Evolutionary conservation across 2,113 vertebrate genomes (phyloP).

Genomic region (Peucedramus taeniatus): DNA sequence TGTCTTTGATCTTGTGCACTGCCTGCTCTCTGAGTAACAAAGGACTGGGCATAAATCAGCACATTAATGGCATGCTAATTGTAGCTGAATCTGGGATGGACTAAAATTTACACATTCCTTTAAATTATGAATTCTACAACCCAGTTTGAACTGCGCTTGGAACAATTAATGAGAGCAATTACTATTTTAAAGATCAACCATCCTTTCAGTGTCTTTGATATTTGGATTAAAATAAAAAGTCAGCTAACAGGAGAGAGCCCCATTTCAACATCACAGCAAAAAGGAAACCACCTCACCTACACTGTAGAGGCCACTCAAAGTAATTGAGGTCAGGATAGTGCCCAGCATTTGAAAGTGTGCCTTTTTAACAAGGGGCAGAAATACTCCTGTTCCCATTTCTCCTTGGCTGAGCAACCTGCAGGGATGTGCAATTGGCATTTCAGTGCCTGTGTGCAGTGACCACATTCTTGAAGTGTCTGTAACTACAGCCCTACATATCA

Average conservation of each 20-base stretch:
- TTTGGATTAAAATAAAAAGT: not conserved
- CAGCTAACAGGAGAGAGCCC: not conserved
- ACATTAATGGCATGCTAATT: not conserved
- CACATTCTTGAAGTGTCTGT: not conserved
- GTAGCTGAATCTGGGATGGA: not conserved
- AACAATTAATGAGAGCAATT: not conserved
- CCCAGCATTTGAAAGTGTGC: not conserved
- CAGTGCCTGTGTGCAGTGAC: not conserved
- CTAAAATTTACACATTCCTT: not conserved
- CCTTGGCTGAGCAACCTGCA: not conserved
- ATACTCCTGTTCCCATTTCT: not conserved
- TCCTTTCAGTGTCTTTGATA: not conserved
- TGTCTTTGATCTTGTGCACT: not conserved
- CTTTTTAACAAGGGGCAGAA: not conserved
- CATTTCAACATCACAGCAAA: not conserved
- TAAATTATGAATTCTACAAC: not conserved
- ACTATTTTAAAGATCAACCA: not conserved
- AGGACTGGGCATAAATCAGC: slow-evolving; percentile 20
- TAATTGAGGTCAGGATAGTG: not conserved
- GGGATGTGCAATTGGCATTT: not conserved
- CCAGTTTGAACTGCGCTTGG: not conserved
- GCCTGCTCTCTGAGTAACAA: not conserved
- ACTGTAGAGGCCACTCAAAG: not conserved
- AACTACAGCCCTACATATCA: not conserved
- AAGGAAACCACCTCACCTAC: not conserved